Conservation (phyloP, 2,113 vertebrate genomes). For the Formicarius rufipectus region DNA sequence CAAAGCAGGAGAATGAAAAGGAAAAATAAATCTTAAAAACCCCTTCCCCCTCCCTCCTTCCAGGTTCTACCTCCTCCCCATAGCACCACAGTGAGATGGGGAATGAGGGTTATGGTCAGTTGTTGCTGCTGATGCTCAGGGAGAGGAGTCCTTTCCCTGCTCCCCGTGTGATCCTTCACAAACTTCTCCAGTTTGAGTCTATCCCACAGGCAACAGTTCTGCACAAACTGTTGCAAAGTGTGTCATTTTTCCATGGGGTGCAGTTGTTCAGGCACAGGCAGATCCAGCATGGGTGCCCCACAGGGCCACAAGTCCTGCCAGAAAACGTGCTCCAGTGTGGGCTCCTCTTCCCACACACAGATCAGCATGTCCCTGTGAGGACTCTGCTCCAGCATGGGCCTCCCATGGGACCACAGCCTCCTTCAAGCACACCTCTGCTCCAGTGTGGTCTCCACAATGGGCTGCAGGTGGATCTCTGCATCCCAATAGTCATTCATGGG, state of each 20-base stretch:
- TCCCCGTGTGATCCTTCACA: neutral
- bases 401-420: neutral
- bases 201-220: neutral
- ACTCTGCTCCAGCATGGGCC: neutral
- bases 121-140: neutral
- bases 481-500: neutral
- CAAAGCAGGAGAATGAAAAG: neutral
- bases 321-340: neutral
- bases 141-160: neutral
- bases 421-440: neutral
- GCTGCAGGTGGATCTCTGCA: neutral
- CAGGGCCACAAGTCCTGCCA: neutral
- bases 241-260: neutral
- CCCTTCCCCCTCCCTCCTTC: neutral
- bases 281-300: neutral
- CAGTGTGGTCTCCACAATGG: neutral
- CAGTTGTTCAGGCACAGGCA: neutral
- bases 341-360: too few relatives aligned
- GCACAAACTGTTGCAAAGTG: neutral
- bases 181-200: too few relatives aligned
- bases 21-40: neutral
- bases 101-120: neutral
- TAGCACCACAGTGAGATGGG: neutral
- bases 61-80: neutral
- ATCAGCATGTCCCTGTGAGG: too few relatives aligned